Evolutionary conservation across 2,113 vertebrate species (phyloP), one percentile per base, ranked within the genome.

Genomic region (Sinosuthora webbiana): DNA sequence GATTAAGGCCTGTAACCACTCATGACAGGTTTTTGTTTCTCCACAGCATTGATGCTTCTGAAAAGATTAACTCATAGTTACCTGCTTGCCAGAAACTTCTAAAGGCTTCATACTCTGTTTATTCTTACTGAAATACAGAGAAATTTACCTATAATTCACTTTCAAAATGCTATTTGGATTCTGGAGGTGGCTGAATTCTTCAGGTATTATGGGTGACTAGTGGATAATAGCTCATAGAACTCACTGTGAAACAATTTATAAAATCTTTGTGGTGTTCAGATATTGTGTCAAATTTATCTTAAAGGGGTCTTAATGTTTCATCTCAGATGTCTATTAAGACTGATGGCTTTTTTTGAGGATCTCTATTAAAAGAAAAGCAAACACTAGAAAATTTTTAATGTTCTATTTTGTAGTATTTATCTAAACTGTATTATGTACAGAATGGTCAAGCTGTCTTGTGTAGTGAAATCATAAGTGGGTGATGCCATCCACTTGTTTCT

Each of bases 381-480:
- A 42, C 2, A 65, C 2, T 45, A 27, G 6, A 23, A 2, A 2
- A 7, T 4, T 42, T 82, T 33, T 22, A 0, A 25, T 31, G 57
- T 28, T 45, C 21, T 63, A 3, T 33, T 87, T 79, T 64, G 27
- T 4, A n/a, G 27, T 4, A n/a, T 24, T 1, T 42, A 19, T 42
- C 23, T 41, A 50, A 76, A 21, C 6, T 52, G 77, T 71, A 33
- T 60, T 35, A 15, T 1, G 1, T 47, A 53, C 6, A 69, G 15
- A 65, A 44, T 3, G 23, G 10, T 76, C 22, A 64, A 59, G 5
- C 4, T 76, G 5, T 44, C 62, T 62, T 3, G 1, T 63, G 41
- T 2, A 80, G 15, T 49, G 14, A 76, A 69, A 83, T 83, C 6
- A 9, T 56, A 33, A n/a, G 7, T 5, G 1, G 15, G 8, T 80